phyloP scores from a whole-genome alignment of 2,113 vertebrate genomes.

The Pogona vitticeps region DNA sequence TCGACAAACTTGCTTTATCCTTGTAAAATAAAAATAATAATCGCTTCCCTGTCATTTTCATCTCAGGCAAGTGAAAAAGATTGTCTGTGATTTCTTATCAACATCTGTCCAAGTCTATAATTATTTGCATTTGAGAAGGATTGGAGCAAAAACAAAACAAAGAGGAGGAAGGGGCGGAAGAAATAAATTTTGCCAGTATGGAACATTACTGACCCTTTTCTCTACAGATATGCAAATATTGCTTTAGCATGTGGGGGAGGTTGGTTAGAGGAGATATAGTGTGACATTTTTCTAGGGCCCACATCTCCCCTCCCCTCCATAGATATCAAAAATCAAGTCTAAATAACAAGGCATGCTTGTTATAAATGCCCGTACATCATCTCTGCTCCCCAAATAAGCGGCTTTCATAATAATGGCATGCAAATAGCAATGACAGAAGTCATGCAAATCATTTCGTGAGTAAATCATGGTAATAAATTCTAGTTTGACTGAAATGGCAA shows the following conservation, averaged over 20 bases:
- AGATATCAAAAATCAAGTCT: conserved; percentile 69
- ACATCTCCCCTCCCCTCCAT: conserved; percentile 29
- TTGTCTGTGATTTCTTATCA: conserved; percentile 48
- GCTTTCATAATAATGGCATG: conserved; percentile 73
- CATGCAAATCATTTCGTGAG: conserved; percentile 69
- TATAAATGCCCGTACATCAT: conserved; percentile 73
- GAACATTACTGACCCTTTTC: neutral
- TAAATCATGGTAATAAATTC: conserved; percentile 79
- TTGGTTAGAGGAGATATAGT: conserved; percentile 42
- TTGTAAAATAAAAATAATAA: neutral
- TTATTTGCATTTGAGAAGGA: conserved; percentile 39
- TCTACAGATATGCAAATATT: conserved; percentile 3
- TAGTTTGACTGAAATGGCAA: conserved; percentile 72
- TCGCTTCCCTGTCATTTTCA: neutral
- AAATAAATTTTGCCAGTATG: neutral
- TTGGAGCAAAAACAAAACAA: conserved; percentile 5
- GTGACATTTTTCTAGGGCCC: conserved; percentile 18
- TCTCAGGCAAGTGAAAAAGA: conserved; percentile 25
- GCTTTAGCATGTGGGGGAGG: conserved; percentile 5
- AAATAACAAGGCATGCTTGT: conserved; percentile 66
- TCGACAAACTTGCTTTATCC: neutral
- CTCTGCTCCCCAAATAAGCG: conserved; percentile 69
- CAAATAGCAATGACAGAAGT: conserved; percentile 72
- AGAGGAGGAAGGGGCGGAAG: neutral
- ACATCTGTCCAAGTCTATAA: conserved; percentile 36